These are phyloP conservation scores for Frieseomelitta varia DNA, from an alignment of 1,140 invertebrate genomes.

Conservation along the genomic window DNA sequence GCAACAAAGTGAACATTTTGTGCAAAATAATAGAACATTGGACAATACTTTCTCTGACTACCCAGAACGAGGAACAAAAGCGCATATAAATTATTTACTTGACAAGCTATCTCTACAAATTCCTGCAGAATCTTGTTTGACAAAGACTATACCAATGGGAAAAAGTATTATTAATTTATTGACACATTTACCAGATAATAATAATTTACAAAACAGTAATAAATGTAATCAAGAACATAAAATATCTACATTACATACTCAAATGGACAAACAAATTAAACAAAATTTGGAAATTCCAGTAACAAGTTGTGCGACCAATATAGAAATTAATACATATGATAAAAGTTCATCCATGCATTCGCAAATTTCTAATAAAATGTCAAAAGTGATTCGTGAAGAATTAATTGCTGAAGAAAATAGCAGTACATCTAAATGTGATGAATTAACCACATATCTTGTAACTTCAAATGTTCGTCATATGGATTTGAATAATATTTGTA, in stretches of 20 bases:
- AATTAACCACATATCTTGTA: constrained; percentile 75
- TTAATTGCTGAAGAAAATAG: constrained; percentile 73
- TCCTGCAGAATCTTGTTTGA: constrained; percentile 51
- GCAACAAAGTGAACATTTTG: constrained; percentile 32
- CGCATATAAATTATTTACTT: constrained; percentile 76
- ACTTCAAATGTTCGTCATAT: constrained; percentile 75
- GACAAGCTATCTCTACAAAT: constrained; percentile 75
- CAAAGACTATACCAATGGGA: constrained; percentile 62
- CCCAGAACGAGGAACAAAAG: constrained; percentile 73
- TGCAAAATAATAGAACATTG: constrained; percentile 10
- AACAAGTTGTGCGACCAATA: not conserved
- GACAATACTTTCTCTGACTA: constrained; percentile 39
- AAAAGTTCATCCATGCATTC: not conserved
- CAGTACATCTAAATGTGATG: constrained; percentile 66
- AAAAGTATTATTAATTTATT: constrained; percentile 71
- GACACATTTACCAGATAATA: constrained; percentile 58
- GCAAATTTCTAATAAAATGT: constrained; percentile 69
- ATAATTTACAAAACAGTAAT: constrained; percentile 54
- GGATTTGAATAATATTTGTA: constrained; percentile 69
- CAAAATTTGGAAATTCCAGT: not conserved
- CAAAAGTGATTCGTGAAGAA: constrained; percentile 74
- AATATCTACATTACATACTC: constrained; percentile 60
- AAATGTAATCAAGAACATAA: constrained; percentile 58
- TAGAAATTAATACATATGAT: not conserved
- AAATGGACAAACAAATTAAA: constrained; percentile 57